Percentiles rank a stretch among this genome's conserved stretches.
phyloP scores from a whole-genome alignment of 2,888 invertebrate species.

The Pegoplata infirma region DNA sequence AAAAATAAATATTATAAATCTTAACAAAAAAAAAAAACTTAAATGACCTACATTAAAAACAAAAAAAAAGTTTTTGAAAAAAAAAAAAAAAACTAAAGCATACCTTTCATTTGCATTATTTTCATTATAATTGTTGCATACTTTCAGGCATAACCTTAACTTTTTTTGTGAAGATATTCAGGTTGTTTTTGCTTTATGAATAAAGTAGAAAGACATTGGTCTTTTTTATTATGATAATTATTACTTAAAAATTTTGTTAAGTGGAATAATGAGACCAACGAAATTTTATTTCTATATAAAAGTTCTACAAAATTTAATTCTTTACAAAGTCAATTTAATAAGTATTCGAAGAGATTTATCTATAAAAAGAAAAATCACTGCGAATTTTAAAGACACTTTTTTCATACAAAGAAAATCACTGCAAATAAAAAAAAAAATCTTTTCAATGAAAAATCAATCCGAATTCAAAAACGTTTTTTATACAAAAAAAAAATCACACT shows the following conservation, averaged over 20 bases:
- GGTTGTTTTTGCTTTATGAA: background rate
- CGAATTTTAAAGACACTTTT: too few relatives aligned
- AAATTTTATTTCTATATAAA: background rate
- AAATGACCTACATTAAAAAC: slow-evolving; percentile 40
- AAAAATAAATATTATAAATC: slow-evolving; percentile 23
- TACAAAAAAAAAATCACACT: too few relatives aligned
- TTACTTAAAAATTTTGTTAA: background rate
- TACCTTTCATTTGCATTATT: slow-evolving; percentile 25
- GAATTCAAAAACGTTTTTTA: too few relatives aligned
- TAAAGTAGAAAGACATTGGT: slow-evolving; percentile 9
- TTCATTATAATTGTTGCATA: slow-evolving; percentile 35
- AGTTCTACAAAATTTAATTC: too few relatives aligned
- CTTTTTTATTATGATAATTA: slow-evolving; percentile 19
- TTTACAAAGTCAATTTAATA: too few relatives aligned
- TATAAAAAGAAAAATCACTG: too few relatives aligned
- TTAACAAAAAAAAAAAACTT: slow-evolving; percentile 7
- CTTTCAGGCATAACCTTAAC: slow-evolving; percentile 22
- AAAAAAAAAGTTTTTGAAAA: background rate
- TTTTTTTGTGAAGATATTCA: background rate
- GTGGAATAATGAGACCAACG: background rate
- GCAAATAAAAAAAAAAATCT: too few relatives aligned
- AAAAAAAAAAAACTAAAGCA: slow-evolving; percentile 15
- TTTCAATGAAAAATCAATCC: too few relatives aligned
- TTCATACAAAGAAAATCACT: too few relatives aligned
- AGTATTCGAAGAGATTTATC: too few relatives aligned